Conservation (phyloP, 1,140 invertebrate species). For the Drosophila parvula region DNA sequence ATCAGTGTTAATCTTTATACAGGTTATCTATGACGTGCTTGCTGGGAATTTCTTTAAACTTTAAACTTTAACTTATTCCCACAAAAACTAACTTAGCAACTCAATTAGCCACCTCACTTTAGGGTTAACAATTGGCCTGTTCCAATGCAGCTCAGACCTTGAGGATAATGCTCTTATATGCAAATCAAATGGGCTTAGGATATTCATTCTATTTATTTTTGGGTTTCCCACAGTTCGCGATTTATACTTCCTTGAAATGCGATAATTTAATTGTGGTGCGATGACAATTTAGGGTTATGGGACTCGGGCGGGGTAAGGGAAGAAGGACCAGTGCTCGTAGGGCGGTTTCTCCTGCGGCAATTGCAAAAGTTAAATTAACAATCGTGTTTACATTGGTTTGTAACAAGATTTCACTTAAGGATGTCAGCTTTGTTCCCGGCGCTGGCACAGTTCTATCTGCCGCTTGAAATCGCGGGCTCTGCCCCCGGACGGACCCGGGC, state of each 20-base stretch:
- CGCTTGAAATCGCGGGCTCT: slow-evolving; percentile 20
- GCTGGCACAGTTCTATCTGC: slow-evolving; percentile 29
- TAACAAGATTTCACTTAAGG: slow-evolving; percentile 84
- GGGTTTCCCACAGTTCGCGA: slow-evolving; percentile 70
- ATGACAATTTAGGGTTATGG: slow-evolving; percentile 49
- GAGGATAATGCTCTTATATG: slow-evolving; percentile 46
- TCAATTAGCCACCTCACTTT: slow-evolving; percentile 11
- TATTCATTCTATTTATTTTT: slow-evolving; percentile 55
- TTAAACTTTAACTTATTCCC: neutral
- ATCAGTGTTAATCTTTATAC: neutral
- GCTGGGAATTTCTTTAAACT: neutral
- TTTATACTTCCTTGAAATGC: slow-evolving; percentile 66
- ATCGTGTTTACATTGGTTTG: slow-evolving; percentile 84
- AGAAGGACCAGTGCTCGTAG: slow-evolving; percentile 3
- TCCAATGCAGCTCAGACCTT: slow-evolving; percentile 15
- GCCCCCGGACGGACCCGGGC: slow-evolving; percentile 11
- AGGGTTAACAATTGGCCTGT: slow-evolving; percentile 35
- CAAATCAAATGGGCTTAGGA: slow-evolving; percentile 62
- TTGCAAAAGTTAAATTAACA: slow-evolving; percentile 82
- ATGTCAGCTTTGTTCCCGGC: slow-evolving; percentile 69
- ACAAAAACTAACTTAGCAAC: neutral
- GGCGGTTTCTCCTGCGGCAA: slow-evolving; percentile 49
- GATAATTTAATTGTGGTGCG: slow-evolving; percentile 82
- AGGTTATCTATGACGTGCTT: neutral
- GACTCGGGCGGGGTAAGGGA: slow-evolving; percentile 2